These are phyloP conservation scores for Gavia stellata DNA, from an alignment of 2,113 vertebrate species.

Conservation along the genomic window DNA sequence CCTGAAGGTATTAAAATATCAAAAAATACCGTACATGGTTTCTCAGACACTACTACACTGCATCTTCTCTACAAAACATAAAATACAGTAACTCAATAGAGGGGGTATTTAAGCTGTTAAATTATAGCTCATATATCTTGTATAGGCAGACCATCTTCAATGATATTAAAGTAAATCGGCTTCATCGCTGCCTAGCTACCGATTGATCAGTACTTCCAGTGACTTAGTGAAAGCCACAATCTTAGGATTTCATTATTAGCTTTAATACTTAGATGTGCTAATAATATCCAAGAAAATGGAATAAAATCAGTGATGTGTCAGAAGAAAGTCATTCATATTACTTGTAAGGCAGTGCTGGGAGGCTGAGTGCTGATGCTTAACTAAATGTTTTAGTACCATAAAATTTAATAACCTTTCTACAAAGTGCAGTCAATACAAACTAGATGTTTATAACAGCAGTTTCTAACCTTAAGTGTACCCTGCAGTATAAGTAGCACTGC, in stretches of 20 bases:
- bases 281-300: neutral
- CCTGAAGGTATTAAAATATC: constrained; percentile 23
- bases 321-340: neutral
- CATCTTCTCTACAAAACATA: neutral
- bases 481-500: neutral
- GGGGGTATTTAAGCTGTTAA: neutral
- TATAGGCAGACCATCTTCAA: neutral
- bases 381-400: neutral
- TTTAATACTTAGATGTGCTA: neutral
- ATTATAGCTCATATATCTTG: neutral
- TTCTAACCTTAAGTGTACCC: neutral
- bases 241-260: neutral
- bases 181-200: neutral
- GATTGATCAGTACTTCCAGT: neutral
- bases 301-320: neutral
- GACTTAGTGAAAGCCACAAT: neutral
- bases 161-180: neutral
- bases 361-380: neutral
- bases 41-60: neutral
- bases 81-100: neutral
- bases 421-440: neutral
- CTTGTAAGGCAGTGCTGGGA: neutral
- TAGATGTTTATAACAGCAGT: neutral
- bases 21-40: neutral
- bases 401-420: neutral